Percentiles rank a stretch among this genome's conserved stretches.
phyloP scores from a whole-genome alignment of 2,888 invertebrate genomes.

The Bruchidius siliquastri region DNA sequence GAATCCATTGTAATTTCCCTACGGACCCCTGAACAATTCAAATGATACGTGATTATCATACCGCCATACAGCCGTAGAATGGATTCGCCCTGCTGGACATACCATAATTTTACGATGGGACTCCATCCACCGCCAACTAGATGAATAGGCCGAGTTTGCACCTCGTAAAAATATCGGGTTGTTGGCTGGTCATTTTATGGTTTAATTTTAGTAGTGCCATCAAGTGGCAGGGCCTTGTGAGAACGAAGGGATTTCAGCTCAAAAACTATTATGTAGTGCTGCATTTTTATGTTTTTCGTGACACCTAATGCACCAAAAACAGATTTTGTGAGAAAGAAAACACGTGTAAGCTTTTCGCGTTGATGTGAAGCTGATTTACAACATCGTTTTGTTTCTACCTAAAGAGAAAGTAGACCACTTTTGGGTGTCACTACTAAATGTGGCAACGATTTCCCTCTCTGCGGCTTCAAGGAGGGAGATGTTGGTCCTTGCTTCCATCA shows the following conservation, averaged over 20 bases:
- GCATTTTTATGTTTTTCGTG: no score
- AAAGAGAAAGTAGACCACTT: no score
- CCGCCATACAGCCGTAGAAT: constrained; percentile 15
- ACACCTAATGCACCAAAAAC: no score
- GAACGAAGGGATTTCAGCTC: background rate
- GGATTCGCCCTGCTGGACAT: background rate
- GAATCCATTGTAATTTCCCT: background rate
- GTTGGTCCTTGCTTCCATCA: no score
- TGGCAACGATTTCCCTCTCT: no score
- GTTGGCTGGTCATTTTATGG: background rate
- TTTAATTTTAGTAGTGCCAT: background rate
- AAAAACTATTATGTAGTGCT: no score
- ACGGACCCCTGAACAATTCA: constrained; percentile 33
- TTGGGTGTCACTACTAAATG: no score
- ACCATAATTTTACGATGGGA: background rate
- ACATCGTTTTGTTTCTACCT: no score
- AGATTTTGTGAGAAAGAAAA: no score
- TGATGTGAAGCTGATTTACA: no score
- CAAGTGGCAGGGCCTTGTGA: background rate
- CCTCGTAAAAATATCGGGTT: background rate
- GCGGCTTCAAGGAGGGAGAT: no score
- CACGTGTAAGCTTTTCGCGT: no score
- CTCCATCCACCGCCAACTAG: background rate
- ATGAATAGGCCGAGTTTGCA: background rate
- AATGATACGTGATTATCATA: constrained; percentile 46